These are phyloP conservation scores for Trichopoda pennipes DNA, from an alignment of 2,888 invertebrate genomes.

Conservation along the genomic window DNA sequence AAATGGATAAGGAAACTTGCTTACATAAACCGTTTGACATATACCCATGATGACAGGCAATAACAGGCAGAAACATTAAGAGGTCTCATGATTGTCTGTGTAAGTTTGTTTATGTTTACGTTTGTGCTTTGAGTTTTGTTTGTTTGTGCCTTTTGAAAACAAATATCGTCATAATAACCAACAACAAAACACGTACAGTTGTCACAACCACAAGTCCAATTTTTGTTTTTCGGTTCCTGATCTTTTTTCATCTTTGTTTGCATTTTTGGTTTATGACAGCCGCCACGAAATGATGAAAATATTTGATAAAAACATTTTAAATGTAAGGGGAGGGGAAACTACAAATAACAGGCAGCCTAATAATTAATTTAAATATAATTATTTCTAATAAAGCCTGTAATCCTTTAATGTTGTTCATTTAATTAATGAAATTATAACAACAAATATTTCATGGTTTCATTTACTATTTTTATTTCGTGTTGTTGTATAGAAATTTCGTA, in stretches of 20 bases:
- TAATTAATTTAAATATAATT: no score
- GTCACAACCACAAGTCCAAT: constrained; percentile 33
- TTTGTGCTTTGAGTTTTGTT: neutral
- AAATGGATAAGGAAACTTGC: constrained; percentile 1
- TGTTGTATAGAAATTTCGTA: no score
- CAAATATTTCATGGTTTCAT: no score
- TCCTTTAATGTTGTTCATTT: no score
- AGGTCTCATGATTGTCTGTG: neutral
- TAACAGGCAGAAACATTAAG: neutral
- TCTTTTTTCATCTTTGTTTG: neutral
- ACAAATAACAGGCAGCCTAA: no score
- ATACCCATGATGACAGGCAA: neutral
- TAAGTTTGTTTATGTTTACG: neutral
- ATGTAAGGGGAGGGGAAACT: neutral
- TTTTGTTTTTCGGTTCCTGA: neutral
- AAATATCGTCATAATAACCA: constrained; percentile 40
- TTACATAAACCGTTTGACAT: constrained; percentile 12
- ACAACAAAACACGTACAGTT: constrained; percentile 47
- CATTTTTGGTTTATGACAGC: neutral
- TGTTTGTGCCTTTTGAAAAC: neutral
- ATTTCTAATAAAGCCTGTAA: no score
- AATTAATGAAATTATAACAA: no score
- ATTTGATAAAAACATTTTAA: constrained; percentile 45
- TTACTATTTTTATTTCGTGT: no score
- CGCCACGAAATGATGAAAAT: constrained; percentile 24